Conservation (phyloP, 92 coral and sea anemone genomes). For the Parazoanthus swiftii region DNA sequence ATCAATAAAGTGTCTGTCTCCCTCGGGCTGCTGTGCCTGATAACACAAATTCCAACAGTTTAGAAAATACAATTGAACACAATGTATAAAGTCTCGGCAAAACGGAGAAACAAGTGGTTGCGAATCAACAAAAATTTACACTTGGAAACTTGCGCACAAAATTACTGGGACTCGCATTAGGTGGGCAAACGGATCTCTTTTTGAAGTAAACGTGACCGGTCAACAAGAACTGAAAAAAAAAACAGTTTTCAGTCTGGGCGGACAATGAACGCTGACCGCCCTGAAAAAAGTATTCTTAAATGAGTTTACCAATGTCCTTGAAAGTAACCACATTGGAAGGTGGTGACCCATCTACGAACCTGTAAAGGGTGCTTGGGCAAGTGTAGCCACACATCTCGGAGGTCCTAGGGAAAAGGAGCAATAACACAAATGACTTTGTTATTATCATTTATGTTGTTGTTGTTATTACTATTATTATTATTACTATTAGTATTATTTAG, state of each 20-base stretch:
- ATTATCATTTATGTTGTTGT: not conserved
- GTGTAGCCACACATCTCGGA: conserved; percentile 70
- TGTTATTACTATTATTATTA: not conserved
- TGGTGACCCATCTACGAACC: conserved; percentile 42
- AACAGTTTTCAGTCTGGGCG: no score
- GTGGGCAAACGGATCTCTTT: no score
- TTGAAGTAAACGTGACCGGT: no score
- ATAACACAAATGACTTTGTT: not conserved
- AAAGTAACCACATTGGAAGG: not conserved
- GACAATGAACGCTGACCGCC: no score
- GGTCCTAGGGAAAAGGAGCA: conserved; percentile 53
- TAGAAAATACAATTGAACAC: not conserved
- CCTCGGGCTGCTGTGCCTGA: conserved; percentile 82
- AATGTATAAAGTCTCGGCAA: no score
- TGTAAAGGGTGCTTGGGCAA: conserved; percentile 82
- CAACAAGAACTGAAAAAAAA: no score
- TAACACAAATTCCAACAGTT: not conserved
- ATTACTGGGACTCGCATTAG: no score
- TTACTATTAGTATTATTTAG: conserved; percentile 37
- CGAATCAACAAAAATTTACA: no score
- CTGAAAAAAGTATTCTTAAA: no score
- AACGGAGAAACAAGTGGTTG: no score
- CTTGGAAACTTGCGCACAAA: no score
- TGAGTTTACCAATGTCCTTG: not conserved
- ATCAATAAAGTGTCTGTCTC: conserved; percentile 82